phyloP scores from a whole-genome alignment of 2,888 invertebrate species.

The Homarus gammarus region DNA sequence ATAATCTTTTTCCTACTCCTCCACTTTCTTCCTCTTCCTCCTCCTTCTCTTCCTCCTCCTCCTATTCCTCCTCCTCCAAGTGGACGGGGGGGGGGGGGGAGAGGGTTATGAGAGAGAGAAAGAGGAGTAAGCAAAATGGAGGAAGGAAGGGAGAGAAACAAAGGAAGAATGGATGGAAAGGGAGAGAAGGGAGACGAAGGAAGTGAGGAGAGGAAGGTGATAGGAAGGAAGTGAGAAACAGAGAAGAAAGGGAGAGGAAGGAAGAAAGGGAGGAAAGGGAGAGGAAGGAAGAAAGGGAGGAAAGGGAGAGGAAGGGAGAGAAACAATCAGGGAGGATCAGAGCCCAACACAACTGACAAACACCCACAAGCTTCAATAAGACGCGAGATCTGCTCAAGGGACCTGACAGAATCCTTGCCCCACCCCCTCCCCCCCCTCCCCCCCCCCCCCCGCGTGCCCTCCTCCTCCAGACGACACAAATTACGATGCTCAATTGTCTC shows the following conservation, averaged over 20 bases:
- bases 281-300: too few species aligned
- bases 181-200: background rate
- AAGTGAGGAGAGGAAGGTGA: background rate
- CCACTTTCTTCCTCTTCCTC: background rate
- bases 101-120: too few species aligned
- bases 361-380: too few species aligned
- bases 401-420: background rate
- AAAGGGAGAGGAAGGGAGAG: too few species aligned
- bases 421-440: background rate
- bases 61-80: background rate
- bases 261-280: too few species aligned
- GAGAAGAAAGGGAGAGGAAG: background rate
- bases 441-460: background rate
- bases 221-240: background rate
- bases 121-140: too few species aligned
- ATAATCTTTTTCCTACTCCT: background rate
- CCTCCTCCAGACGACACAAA: background rate
- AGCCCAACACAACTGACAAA: too few species aligned
- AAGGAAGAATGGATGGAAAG: too few species aligned
- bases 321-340: too few species aligned
- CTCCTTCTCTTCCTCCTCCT: background rate
- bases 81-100: background rate
- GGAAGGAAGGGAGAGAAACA: too few species aligned
- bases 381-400: too few species aligned
- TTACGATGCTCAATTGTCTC: background rate